phyloP scores from a whole-genome alignment of 2,113 vertebrate species.

The Passer montanus region DNA sequence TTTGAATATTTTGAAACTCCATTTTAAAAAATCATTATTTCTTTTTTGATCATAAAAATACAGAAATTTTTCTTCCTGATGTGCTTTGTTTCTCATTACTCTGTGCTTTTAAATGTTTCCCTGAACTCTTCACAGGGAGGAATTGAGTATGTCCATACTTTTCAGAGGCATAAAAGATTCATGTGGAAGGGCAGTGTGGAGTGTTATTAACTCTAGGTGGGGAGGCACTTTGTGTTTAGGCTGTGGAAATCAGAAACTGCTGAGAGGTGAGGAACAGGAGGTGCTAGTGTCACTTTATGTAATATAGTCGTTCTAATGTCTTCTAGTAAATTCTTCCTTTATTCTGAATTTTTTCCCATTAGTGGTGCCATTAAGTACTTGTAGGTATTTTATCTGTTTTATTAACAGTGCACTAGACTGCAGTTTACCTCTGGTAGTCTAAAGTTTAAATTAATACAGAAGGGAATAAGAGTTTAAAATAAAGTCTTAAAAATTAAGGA shows the following conservation, averaged over 20 bases:
- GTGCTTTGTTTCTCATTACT: background rate
- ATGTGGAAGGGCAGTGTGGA: background rate
- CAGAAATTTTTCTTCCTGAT: background rate
- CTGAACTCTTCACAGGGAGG: background rate
- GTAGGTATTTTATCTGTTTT: background rate
- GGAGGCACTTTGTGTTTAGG: background rate
- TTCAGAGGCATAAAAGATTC: background rate
- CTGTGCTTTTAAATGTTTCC: background rate
- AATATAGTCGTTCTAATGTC: background rate
- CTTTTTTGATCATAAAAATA: background rate
- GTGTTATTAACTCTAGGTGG: background rate
- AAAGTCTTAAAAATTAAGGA: background rate
- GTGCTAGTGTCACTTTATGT: background rate
- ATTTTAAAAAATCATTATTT: background rate
- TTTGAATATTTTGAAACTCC: background rate
- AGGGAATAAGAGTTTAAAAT: background rate
- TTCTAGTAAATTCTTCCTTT: background rate
- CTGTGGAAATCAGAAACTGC: background rate
- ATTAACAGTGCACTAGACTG: background rate
- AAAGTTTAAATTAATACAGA: background rate
- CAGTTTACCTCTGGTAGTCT: background rate
- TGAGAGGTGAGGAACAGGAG: background rate
- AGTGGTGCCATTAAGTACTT: background rate
- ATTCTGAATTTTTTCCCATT: background rate
- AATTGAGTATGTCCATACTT: background rate